Percentiles rank a stretch among this genome's conserved stretches.
Conservation (phyloP, 23 tunicate species). For the Botrylloides violaceus region DNA sequence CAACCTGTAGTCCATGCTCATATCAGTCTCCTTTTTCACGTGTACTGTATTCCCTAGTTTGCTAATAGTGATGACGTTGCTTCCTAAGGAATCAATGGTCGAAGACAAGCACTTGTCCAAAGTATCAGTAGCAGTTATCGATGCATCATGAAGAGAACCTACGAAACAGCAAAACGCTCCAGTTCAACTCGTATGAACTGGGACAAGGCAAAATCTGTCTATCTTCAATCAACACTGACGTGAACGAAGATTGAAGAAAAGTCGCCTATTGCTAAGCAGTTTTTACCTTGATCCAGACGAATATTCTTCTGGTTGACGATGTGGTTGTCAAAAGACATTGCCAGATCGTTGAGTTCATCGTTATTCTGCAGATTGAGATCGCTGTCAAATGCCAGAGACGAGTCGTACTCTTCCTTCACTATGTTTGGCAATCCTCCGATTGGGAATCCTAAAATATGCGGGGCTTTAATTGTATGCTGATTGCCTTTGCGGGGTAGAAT, state of each 20-base stretch:
- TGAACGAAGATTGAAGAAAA: no score
- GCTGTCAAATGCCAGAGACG: background rate
- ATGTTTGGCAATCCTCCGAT: background rate
- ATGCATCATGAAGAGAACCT: background rate
- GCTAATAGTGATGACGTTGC: conserved; percentile 25
- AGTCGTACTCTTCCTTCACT: background rate
- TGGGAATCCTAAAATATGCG: background rate
- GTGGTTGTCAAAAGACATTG: background rate
- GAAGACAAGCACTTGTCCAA: conserved; percentile 22
- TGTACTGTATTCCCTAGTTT: conserved; percentile 28
- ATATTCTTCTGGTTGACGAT: background rate
- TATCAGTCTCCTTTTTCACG: conserved; percentile 23
- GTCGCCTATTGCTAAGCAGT: no score
- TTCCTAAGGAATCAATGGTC: conserved; percentile 10
- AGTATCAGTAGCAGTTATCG: conserved; percentile 2
- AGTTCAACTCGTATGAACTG: background rate
- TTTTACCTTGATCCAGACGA: background rate
- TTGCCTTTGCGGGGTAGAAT: no score
- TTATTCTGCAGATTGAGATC: background rate
- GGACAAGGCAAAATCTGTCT: background rate
- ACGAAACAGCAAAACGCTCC: background rate
- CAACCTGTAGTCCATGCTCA: conserved; percentile 42
- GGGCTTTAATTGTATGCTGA: no score
- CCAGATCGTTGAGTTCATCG: conserved; percentile 1
- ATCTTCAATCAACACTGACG: no score